These are phyloP conservation scores for Conopomorpha cramerella DNA, from an alignment of 1,140 invertebrate genomes.

Conservation along the genomic window DNA sequence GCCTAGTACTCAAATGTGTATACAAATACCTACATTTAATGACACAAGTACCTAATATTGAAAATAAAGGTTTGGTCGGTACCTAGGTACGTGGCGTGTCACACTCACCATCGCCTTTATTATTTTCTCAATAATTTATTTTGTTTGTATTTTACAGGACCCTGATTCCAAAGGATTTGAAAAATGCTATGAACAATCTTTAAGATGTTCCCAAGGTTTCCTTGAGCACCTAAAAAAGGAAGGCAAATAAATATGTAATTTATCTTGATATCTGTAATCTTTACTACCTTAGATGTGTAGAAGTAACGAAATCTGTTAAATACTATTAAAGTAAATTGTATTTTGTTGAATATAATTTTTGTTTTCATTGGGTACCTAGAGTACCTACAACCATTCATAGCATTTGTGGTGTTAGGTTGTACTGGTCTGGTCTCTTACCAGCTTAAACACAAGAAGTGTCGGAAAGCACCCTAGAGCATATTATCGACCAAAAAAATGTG, in stretches of 20 bases:
- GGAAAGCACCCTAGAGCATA: no score
- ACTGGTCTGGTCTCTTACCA: no score
- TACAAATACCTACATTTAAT: neutral
- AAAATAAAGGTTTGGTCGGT: no score
- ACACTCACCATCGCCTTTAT: neutral
- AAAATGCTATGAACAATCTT: constrained; percentile 73
- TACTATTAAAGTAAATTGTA: neutral
- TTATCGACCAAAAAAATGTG: no score
- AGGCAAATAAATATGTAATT: neutral
- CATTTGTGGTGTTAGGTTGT: no score
- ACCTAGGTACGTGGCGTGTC: no score
- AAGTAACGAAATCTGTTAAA: neutral
- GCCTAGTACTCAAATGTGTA: constrained; percentile 1
- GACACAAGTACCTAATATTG: no score
- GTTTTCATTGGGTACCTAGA: neutral
- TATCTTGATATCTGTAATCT: neutral
- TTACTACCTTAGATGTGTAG: neutral
- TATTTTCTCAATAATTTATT: neutral
- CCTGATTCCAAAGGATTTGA: constrained; percentile 68
- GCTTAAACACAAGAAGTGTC: no score
- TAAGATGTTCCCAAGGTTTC: constrained; percentile 69
- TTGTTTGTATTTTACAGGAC: constrained; percentile 59
- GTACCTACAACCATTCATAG: neutral
- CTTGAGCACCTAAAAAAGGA: constrained; percentile 51
- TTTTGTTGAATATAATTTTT: constrained; percentile 2